Conservation (phyloP, 2,113 vertebrate genomes). For the Opisthocomus hoazin region DNA sequence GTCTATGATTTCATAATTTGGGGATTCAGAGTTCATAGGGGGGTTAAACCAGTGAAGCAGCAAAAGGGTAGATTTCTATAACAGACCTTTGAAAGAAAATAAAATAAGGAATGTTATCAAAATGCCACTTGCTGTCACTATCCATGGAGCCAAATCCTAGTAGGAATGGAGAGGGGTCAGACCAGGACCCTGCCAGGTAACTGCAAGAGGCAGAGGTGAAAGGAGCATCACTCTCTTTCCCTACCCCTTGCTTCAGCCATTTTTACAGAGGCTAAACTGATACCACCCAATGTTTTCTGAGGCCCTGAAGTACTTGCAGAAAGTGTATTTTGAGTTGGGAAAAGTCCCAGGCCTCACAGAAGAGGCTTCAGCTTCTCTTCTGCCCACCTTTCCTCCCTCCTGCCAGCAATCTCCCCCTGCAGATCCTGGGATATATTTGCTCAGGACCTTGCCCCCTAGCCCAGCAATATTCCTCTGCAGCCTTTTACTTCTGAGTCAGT, state of each 20-base stretch:
- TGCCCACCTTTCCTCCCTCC: background rate
- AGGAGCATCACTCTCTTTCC: background rate
- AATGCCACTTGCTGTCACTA: background rate
- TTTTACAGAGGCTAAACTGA: background rate
- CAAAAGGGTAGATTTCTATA: background rate
- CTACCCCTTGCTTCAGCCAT: background rate
- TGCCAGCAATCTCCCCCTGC: background rate
- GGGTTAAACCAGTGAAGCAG: background rate
- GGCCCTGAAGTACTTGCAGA: background rate
- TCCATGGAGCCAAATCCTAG: background rate
- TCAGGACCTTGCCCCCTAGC: background rate
- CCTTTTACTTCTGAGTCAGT: background rate
- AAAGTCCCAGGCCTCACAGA: background rate
- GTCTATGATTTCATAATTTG: background rate
- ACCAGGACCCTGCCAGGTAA: background rate
- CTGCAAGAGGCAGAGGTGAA: background rate
- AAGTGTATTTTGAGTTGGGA: background rate
- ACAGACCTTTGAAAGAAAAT: background rate
- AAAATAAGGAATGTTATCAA: background rate
- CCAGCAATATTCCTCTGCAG: background rate
- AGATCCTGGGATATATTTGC: background rate
- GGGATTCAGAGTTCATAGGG: background rate
- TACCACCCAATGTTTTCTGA: background rate
- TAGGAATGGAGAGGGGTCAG: accelerated
- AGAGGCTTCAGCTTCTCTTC: background rate